These are phyloP conservation scores for Magallana gigas DNA, from an alignment of 1,140 invertebrate species.

Conservation along the genomic window DNA sequence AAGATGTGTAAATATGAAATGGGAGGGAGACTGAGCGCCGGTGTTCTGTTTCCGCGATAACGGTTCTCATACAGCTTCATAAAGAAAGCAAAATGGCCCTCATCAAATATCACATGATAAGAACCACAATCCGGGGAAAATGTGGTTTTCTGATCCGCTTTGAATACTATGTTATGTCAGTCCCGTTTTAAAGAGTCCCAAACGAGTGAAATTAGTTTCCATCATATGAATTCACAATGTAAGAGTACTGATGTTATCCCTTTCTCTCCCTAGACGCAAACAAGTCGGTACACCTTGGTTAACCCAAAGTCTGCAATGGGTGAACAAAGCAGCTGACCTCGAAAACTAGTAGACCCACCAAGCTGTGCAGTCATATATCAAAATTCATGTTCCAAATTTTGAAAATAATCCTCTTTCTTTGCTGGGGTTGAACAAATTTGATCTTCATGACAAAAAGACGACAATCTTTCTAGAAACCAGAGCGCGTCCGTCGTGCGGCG, in stretches of 20 bases:
- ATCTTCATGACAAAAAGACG: background rate
- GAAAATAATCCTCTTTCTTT: background rate
- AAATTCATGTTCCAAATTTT: too few species aligned
- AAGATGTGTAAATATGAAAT: conserved; percentile 40
- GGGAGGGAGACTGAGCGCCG: conserved; percentile 6
- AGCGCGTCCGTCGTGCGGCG: background rate
- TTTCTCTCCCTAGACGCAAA: too few species aligned
- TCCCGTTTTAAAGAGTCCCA: conserved; percentile 5
- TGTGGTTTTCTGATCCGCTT: background rate
- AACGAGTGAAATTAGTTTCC: background rate
- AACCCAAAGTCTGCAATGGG: background rate
- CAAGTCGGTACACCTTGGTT: background rate
- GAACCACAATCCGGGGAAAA: conserved; percentile 17
- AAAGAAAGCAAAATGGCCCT: conserved; percentile 37
- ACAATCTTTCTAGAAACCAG: background rate
- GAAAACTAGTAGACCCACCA: too few species aligned
- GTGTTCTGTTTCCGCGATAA: conserved; percentile 1
- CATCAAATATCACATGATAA: conserved; percentile 27
- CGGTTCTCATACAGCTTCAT: background rate
- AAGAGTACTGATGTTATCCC: background rate
- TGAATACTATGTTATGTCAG: conserved; percentile 19
- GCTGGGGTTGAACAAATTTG: conserved; percentile 18
- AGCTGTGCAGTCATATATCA: too few species aligned
- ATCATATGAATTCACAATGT: background rate
- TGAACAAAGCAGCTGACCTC: too few species aligned